A percentile compares a stretch with the other conserved stretches of the same genome.
Evolutionary conservation across 1,140 invertebrate species (phyloP).

Genomic region (Thereuonema tuberculata): DNA sequence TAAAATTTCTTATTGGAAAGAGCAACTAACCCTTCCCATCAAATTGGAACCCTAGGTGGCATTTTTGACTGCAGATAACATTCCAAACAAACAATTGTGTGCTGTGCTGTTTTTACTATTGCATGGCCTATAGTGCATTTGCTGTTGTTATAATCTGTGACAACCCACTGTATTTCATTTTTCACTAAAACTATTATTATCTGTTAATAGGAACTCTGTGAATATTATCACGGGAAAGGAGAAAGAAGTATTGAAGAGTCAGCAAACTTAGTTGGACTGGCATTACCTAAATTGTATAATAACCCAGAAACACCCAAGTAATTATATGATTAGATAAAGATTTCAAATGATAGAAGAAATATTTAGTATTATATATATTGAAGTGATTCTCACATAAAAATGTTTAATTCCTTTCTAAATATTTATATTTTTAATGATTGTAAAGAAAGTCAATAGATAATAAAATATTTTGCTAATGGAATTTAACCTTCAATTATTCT

Average conservation of each 20-base stretch:
- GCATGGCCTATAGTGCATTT: too few relatives aligned
- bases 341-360: neutral
- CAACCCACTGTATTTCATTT: too few relatives aligned
- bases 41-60: too few relatives aligned
- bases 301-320: neutral
- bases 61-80: too few relatives aligned
- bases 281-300: slow-evolving; percentile 48
- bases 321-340: neutral
- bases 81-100: too few relatives aligned
- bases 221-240: slow-evolving; percentile 55
- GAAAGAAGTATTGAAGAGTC: slow-evolving; percentile 59
- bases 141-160: too few relatives aligned
- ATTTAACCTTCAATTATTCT: too few relatives aligned
- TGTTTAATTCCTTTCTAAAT: too few relatives aligned
- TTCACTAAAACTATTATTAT: too few relatives aligned
- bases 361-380: neutral
- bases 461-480: neutral
- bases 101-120: too few relatives aligned
- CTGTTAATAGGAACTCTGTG: slow-evolving; percentile 45
- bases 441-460: neutral
- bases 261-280: slow-evolving; percentile 67
- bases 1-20: too few relatives aligned
- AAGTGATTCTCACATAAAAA: neutral
- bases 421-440: neutral
- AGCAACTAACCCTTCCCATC: too few relatives aligned